Base-by-base conservation (phyloP, 2,797 vertebrate species). In the Gastrophryne carolinensis region DNA sequence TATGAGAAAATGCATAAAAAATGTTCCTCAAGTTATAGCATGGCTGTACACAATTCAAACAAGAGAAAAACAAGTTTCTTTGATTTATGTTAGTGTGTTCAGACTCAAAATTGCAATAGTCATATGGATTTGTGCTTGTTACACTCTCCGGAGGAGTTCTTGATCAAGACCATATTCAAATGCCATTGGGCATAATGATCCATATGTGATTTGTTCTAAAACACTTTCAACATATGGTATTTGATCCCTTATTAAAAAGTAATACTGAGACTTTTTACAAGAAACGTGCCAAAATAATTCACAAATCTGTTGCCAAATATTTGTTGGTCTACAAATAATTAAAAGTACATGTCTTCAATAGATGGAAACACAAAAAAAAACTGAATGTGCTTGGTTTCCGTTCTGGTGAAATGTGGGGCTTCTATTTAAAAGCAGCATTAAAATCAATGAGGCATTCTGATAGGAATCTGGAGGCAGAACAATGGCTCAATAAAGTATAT, bases 91-190 rank as follows among this genome's bases (percentile, higher is more conserved):
- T 66, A 47, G 19, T 29, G 23, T 65, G 37, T 67, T 52, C 57
- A 47, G 72, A 32, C 52, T 57, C 39, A 26, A 32, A 75, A 47
- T 58, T 58, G 63, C 60, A 63, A 60, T 67, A n/a, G 39, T 75
- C 61, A 64, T 67, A 67, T 67, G 39, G 63, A 67, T 50, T 75
- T 49, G 56, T 29, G 53, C 30, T 58, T 74, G 66, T 65, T 66
- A 47, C 63, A 50, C 37, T 35, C 62, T 58, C 34, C 47, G 26
- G 29, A 66, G 53, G 47, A 67, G 37, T 50, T 57, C 24, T 67
- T 74, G 72, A 66, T 74, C 52, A 65, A 74, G 49, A 67, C 58
- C 72, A 74, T 74, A 74, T 37, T 66, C 39, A 37, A 57, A 35
- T 67, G 52, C 37, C 72, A 74, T 67, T 74, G 62, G 52, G 52